Evolutionary conservation across 2,888 invertebrate genomes (phyloP), one percentile per base, ranked within the genome.

Genomic region (Patella pellucida): DNA sequence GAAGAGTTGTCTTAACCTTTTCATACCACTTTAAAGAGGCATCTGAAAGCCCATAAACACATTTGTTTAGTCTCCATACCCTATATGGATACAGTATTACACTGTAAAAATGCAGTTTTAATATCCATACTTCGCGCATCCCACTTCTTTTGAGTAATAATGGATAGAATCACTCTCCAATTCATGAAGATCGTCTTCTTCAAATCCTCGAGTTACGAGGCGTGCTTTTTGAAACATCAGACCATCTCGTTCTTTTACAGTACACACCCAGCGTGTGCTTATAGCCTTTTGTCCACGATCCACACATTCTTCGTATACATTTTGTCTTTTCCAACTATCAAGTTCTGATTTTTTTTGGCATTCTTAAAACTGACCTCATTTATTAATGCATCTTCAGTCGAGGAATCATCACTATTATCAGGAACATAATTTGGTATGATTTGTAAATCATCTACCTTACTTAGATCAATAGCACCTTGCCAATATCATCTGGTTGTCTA

Each of bases 41-140:
- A 73, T 76, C 76, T 54, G 50, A 51, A 11, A 76, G 68, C 31
- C 71, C 76, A 67, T 76, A 76, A 2, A 74, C 62, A 74, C 74
- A 74, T 31, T 74, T 74, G 12, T 74, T 19, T 15, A 74, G 31
- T 19, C 67, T n/a, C 68, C 73, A 68, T 9, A 73, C 27, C 19
- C 71, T 15, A 0, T n/a, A n/a, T n/a, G n/a, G 41, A 31, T 16
- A 71, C 67, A 14, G 71, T 51, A 23, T 62, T 68, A 12, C 75
- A 72, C n/a, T 68, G 68, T n/a, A 68, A 19, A 23, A 68, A 68
- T 19, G 68, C 68, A 27, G 68, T 68, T 68, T 68, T 68, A 68
- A 68, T 31, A 68, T 68, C 68, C 23, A 68, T 68, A 31, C 27
- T 27, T 15, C 5, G 68, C 5, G 12, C 15, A 31, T 27, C 19